A percentile compares a stretch with the other conserved stretches of the same genome.
Conservation (phyloP, 1,140 invertebrate genomes). For the Bombyx mori region ASM3026992v2 NC_085114.1:12861001-12861500, state of each 20-base stretch:
- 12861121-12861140: conserved; percentile 30
- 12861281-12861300: conserved; percentile 68
- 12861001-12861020: conserved; percentile 29
- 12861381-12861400: conserved; percentile 9
- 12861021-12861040: too few species aligned
- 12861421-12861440: too few species aligned
- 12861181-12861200: conserved; percentile 45
- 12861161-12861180: conserved; percentile 36
- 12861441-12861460: too few species aligned
- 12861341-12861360: conserved; percentile 68
- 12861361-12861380: conserved; percentile 54
- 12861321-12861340: conserved; percentile 69
- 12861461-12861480: too few species aligned
- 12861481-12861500: too few species aligned
- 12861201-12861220: conserved; percentile 45
- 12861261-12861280: conserved; percentile 68
- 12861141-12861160: conserved; percentile 41
- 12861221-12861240: conserved; percentile 59
- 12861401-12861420: neutral
- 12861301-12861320: conserved; percentile 69
- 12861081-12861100: conserved; percentile 52
- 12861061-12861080: conserved; percentile 54
- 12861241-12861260: conserved; percentile 63
- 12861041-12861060: conserved; percentile 37
- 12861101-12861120: conserved; percentile 18